A percentile compares a stretch with the other conserved stretches of the same genome.
These are phyloP conservation scores for Cataglyphis altisquamis DNA, from an alignment of 2,888 invertebrate genomes.

Conservation along the genomic window DNA sequence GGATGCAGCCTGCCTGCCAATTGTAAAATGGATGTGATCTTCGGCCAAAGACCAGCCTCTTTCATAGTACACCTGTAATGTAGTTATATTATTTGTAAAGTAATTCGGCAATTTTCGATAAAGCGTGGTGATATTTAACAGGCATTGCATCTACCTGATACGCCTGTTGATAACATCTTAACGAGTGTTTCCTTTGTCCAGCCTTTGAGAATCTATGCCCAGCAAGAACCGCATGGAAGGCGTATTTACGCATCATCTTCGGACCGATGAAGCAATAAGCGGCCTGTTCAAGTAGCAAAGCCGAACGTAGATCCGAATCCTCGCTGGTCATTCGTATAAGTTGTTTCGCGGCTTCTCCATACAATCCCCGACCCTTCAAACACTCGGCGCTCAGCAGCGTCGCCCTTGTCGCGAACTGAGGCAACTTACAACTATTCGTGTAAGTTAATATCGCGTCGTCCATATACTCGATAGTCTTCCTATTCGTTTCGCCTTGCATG, in stretches of 20 bases:
- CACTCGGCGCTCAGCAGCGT: slow-evolving; percentile 96
- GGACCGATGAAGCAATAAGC: slow-evolving; percentile 95
- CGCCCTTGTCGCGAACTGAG: slow-evolving; percentile 96
- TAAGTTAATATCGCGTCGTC: slow-evolving; percentile 98
- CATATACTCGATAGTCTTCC: slow-evolving; percentile 95
- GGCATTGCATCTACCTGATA: slow-evolving; percentile 89
- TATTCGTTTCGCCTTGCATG: slow-evolving; percentile 93
- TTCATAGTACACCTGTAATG: slow-evolving; percentile 89
- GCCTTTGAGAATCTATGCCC: slow-evolving; percentile 98
- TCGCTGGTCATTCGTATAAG: slow-evolving; percentile 98
- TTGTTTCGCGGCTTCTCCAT: slow-evolving; percentile 97
- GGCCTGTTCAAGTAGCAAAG: slow-evolving; percentile 97
- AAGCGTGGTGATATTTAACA: neutral
- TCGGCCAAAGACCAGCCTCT: slow-evolving; percentile 97
- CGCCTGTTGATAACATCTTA: slow-evolving; percentile 96
- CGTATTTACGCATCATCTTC: slow-evolving; percentile 95
- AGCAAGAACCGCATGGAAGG: slow-evolving; percentile 98
- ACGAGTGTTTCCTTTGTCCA: slow-evolving; percentile 96
- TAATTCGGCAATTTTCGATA: neutral
- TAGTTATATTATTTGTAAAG: neutral
- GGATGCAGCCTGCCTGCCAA: slow-evolving; percentile 95
- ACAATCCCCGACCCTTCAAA: slow-evolving; percentile 92
- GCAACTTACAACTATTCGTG: slow-evolving; percentile 95
- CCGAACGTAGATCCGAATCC: slow-evolving; percentile 98
- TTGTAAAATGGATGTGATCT: slow-evolving; percentile 98